Base-by-base conservation (phyloP, 2,797 vertebrate species). In the Danionella dracula region DNA sequence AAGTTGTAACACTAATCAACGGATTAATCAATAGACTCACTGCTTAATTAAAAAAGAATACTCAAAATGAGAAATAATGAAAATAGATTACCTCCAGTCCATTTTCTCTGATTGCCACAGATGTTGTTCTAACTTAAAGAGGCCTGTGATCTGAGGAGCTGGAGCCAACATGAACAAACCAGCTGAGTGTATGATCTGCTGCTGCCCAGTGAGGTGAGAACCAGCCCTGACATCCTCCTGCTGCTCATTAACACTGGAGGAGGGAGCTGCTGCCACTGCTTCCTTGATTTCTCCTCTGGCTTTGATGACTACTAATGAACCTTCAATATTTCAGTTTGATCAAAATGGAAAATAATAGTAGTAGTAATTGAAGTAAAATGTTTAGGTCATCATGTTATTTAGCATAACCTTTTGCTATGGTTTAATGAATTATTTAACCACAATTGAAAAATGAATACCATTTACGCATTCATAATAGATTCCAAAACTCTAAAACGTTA, bases 11-110 rank as follows among this genome's bases (percentile, higher is more conserved):
- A n/a, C n/a, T n/a, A n/a, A n/a, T n/a, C n/a, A n/a, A n/a, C n/a
- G 23, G 23, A 27, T 27, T 27, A 3, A 27, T 27, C 23, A 27
- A 27, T 6, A 27, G 23, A 3, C 23, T 27, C 3, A 27, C 3
- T 3, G 6, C 23, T 3, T 27, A 27, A 27, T 27, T 3, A 3
- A 27, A 27, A 3, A 3, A 3, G 23, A 27, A 3, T 27, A 27
- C 6, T 6, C 23, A 27, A 3, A 27, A 27, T 27, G 6, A 27
- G 23, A 27, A 27, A 27, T 6, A 27, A 6, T 27, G 23, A 6
- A 6, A 27, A 5, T 17, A 5, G 17, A 12, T 65, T 66, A 66
- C 63, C 63, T 56, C 63, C 41, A 46, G 34, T 56, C 56, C 63
- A 66, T 66, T 48, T 19, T 48, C 23, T 20, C 41, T 13, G 32